phyloP scores from a whole-genome alignment of 2,797 vertebrate species.

The Premnoplex brunnescens region DNA sequence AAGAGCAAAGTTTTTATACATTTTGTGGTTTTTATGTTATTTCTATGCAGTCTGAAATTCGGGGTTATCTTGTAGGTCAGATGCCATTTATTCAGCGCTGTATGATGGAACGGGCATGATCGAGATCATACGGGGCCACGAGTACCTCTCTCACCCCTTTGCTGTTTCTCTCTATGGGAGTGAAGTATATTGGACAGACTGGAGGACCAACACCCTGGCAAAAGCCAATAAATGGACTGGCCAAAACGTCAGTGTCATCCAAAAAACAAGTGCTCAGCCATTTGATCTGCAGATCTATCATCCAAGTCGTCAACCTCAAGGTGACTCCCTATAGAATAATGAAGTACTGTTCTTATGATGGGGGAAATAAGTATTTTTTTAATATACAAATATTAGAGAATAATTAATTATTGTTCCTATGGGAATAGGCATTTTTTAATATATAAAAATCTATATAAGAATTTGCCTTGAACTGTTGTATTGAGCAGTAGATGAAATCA shows the following conservation, averaged over 20 bases:
- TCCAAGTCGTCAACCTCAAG: constrained; percentile 94
- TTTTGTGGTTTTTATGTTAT: not conserved
- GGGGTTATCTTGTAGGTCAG: constrained; percentile 84
- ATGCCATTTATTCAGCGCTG: constrained; percentile 96
- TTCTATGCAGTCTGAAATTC: not conserved
- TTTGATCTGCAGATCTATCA: constrained; percentile 98
- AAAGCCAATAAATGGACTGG: constrained; percentile 99
- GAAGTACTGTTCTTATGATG: not conserved
- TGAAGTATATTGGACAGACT: constrained; percentile 98
- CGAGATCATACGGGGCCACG: constrained; percentile 94
- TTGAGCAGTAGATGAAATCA: not conserved
- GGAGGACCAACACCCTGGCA: constrained; percentile 95
- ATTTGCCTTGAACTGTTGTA: not conserved
- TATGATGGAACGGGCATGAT: constrained; percentile 93
- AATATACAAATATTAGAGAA: not conserved
- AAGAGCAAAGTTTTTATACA: rapidly evolving
- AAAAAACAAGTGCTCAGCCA: constrained; percentile 98
- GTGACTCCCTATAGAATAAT: constrained; percentile 65
- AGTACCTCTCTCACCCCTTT: constrained; percentile 97
- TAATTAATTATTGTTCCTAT: not conserved
- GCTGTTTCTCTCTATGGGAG: constrained; percentile 96
- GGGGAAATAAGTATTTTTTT: rapidly evolving
- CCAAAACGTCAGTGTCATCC: constrained; percentile 95
- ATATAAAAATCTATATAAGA: not conserved
- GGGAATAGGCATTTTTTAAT: not conserved